phyloP scores from a whole-genome alignment of 1,140 invertebrate genomes.

The Aphis craccivora region DNA sequence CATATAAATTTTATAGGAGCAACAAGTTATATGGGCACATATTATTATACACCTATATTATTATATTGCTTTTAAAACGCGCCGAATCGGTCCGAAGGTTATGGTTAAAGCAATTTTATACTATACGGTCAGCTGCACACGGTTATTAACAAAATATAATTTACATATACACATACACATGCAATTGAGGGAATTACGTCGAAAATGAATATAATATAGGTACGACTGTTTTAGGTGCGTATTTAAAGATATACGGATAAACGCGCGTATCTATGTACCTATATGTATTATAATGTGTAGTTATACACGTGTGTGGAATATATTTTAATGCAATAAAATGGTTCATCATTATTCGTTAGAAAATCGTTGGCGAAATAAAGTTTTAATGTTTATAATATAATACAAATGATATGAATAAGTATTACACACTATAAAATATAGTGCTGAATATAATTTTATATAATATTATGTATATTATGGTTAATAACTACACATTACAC shows the following conservation, averaged over 20 bases:
- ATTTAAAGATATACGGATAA: not conserved
- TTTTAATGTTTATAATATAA: not conserved
- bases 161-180: conserved; percentile 5
- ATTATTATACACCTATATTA: not conserved
- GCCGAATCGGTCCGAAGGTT: conserved; percentile 34
- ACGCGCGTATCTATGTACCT: not conserved
- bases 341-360: not conserved
- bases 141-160: conserved; percentile 44
- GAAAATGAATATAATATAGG: not conserved
- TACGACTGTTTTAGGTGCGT: not conserved
- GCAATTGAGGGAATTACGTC: not conserved
- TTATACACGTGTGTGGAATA: not conserved
- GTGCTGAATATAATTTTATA: not conserved
- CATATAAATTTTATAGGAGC: not conserved
- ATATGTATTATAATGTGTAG: not conserved
- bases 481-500: not conserved
- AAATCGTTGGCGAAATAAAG: not conserved
- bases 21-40: not conserved
- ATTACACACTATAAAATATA: not conserved
- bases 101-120: conserved; percentile 33
- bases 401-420: too few relatives aligned
- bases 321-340: not conserved
- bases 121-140: conserved; percentile 44
- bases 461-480: not conserved
- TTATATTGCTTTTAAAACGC: conserved; percentile 11